Evolutionary conservation across 2,797 vertebrate genomes (phyloP), one percentile per base, ranked within the genome.

Genomic region (Otolemur crassicaudatus): DNA sequence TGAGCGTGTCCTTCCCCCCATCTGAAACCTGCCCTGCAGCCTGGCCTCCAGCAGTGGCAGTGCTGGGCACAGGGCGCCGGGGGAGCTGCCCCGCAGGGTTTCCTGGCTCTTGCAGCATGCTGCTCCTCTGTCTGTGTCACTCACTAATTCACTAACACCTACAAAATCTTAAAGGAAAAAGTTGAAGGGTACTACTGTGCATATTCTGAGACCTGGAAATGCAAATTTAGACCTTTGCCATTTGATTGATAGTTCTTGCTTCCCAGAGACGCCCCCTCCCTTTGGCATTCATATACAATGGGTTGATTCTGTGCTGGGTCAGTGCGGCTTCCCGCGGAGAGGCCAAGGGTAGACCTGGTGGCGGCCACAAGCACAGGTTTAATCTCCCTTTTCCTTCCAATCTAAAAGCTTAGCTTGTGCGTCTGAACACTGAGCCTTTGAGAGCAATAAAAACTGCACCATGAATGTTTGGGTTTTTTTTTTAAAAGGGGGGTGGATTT

Each of bases 371-470:
- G 90, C 76, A 49, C 97, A 97, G 97, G 96, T 97, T 97, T 97
- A 93, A 94, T 97, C 97, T 49, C 67, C 91, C 17, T 86, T 97
- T 97, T 98, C 97, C 97, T 98, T 97, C 98, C 96, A 91, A 89
- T 96, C 27, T 46, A 29, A 34, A 97, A 97, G 87, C 95, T 97
- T 98, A 98, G 97, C 98, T 97, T 97, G 97, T 96, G 97, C 97
- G 95, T 97, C 97, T 95, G 92, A 97, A 88, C 93, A 95, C 97
- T 94, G 87, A 97, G 98, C 98, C 97, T 98, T 96, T 95, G 98
- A 98, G 97, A 98, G 98, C 98, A 98, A 98, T 98, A 98, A 98
- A 98, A 98, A 98, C 95, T 97, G 94, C 98, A 97, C 97, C 91
- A 91, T 96, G 95, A 97, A 83, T 73, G 96, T 97, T 91, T 43